Evolutionary conservation across 2,113 vertebrate genomes (phyloP).

Genomic region (Genyomyrus donnyi): DNA sequence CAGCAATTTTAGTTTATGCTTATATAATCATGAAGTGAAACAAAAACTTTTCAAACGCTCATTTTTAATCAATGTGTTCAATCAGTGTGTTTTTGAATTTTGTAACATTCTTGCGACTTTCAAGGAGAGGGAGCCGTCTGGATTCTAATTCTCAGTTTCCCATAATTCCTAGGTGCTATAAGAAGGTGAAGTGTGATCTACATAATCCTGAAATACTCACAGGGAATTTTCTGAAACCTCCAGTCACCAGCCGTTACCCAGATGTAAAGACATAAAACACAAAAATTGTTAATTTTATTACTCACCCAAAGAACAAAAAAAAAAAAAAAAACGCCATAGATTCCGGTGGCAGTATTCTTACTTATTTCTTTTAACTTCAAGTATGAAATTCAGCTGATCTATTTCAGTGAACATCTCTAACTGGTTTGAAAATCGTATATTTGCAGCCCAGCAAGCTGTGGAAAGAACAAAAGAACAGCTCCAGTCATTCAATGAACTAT

Average conservation of each 20-base stretch:
- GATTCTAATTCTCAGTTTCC: neutral
- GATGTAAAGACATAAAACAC: neutral
- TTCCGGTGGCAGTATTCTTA: neutral
- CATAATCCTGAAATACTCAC: neutral
- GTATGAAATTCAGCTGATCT: neutral
- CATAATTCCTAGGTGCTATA: neutral
- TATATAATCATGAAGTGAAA: neutral
- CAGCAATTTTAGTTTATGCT: neutral
- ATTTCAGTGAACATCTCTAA: constrained; percentile 5
- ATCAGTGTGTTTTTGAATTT: neutral
- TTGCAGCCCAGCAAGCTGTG: neutral
- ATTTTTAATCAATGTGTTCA: neutral
- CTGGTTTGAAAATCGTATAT: neutral
- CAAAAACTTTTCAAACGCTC: neutral
- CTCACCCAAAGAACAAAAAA: neutral
- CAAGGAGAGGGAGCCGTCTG: neutral
- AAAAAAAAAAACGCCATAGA: neutral
- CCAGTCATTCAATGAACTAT: constrained; percentile 8
- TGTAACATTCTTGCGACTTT: neutral
- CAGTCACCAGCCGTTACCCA: neutral
- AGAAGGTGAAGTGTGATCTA: neutral
- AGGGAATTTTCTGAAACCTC: neutral
- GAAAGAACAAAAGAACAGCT: neutral
- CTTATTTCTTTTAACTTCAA: neutral
- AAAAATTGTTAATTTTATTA: neutral